phyloP scores from a whole-genome alignment of 2,888 invertebrate genomes.

The Aphidius colemani region DNA sequence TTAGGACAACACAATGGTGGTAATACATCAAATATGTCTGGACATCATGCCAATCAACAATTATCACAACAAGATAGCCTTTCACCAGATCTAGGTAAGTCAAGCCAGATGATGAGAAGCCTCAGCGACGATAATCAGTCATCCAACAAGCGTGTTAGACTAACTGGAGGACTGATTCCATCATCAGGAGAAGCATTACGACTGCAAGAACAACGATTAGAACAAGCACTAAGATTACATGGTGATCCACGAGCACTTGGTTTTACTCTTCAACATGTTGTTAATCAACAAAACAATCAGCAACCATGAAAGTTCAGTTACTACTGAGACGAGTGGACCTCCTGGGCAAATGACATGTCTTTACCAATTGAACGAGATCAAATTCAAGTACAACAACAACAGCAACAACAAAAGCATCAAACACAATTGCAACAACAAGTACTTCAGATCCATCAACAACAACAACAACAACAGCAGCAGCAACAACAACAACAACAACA shows the following conservation, averaged over 20 bases:
- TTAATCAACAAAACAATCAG: slow-evolving; percentile 64
- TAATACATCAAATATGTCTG: slow-evolving; percentile 53
- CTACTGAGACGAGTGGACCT: slow-evolving; percentile 70
- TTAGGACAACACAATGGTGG: slow-evolving; percentile 57
- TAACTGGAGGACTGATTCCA: slow-evolving; percentile 41
- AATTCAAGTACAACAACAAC: slow-evolving; percentile 39
- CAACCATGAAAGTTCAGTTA: slow-evolving; percentile 81
- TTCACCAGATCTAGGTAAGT: slow-evolving; percentile 56
- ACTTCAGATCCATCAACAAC: slow-evolving; percentile 46
- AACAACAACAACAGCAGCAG: slow-evolving; percentile 42
- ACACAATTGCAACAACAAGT: slow-evolving; percentile 44
- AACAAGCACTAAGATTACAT: slow-evolving; percentile 81
- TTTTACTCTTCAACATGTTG: slow-evolving; percentile 68
- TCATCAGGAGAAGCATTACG: slow-evolving; percentile 58
- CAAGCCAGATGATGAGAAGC: slow-evolving; percentile 32
- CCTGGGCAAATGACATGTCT: slow-evolving; percentile 56
- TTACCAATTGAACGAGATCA: slow-evolving; percentile 35
- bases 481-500: slow-evolving; percentile 39
- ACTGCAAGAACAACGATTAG: slow-evolving; percentile 78
- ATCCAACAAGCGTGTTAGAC: slow-evolving; percentile 38
- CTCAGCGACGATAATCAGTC: slow-evolving; percentile 32
- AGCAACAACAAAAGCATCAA: slow-evolving; percentile 35
- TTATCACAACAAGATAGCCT: slow-evolving; percentile 56
- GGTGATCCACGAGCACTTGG: slow-evolving; percentile 80
- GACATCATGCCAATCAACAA: slow-evolving; percentile 58